A percentile compares a stretch with the other conserved stretches of the same genome.
These are phyloP conservation scores for Euwallacea fornicatus DNA, from an alignment of 1,140 invertebrate species.

Conservation along the genomic window DNA sequence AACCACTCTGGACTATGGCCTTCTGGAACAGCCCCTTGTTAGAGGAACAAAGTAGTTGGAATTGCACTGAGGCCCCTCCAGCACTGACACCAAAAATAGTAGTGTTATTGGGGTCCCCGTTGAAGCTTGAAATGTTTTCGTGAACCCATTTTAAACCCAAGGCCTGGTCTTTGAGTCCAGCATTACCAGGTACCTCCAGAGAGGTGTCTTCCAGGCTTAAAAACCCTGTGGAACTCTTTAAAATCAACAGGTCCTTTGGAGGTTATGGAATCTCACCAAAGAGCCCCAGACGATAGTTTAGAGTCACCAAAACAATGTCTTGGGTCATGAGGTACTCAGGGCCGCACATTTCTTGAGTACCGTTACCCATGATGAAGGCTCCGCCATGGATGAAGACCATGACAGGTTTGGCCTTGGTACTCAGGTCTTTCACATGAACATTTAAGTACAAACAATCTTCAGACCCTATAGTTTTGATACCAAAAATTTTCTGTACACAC, in stretches of 20 bases:
- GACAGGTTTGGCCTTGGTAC: constrained; percentile 54
- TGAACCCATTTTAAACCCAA: constrained; percentile 64
- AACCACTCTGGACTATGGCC: constrained; percentile 66
- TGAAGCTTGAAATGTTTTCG: constrained; percentile 61
- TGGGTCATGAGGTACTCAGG: constrained; percentile 65
- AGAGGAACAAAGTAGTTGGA: constrained; percentile 57
- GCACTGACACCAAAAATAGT: constrained; percentile 64
- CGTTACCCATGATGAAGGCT: constrained; percentile 60
- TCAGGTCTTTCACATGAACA: constrained; percentile 54
- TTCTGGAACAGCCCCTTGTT: constrained; percentile 63
- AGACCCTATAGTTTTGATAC: constrained; percentile 52
- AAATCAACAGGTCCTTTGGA: background rate
- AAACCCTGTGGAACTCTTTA: constrained; percentile 53
- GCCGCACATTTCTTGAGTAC: constrained; percentile 57
- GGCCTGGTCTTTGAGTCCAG: constrained; percentile 65
- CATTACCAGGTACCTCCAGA: constrained; percentile 60
- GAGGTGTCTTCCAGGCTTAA: constrained; percentile 53
- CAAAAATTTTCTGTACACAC: constrained; percentile 37
- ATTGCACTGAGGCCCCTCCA: constrained; percentile 59
- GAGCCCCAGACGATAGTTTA: constrained; percentile 56
- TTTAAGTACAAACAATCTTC: constrained; percentile 86
- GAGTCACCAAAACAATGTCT: constrained; percentile 56
- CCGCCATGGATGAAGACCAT: constrained; percentile 70
- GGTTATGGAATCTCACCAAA: constrained; percentile 50
- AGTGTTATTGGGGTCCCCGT: constrained; percentile 62